Evolutionary conservation across 1,140 invertebrate species (phyloP), one percentile per base, ranked within the genome.

Genomic region (Diuraphis noxia): DNA sequence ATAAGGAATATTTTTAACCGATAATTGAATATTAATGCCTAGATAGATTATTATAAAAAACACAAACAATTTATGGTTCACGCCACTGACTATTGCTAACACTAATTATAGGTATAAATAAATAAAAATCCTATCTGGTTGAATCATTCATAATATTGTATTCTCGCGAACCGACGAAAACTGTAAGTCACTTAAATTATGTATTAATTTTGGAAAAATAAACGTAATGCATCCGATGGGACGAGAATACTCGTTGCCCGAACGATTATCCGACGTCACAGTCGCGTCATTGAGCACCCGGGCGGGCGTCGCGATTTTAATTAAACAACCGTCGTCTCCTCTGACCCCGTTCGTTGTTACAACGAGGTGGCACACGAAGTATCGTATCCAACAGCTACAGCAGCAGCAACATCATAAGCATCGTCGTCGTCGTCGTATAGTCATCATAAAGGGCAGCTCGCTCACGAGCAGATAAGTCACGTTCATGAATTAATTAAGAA

Each of bases 391-490:
- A 25, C 41, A 34, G 41, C 41, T 36, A 30, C 63, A 72, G 52
- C 34, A 38, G 77, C n/a, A 21, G 36, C 79, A 40, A 25, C 21
- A 30, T 17, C 72, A 36, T 21, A 21, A 38, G 77, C 36, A 34
- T 30, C 77, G 19, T 34, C n/a, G 17, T 77, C 30, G 72, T 79
- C 49, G 36, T 34, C 85, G 85, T n/a, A n/a, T 84, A 10, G 8
- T n/a, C 25, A 19, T 34, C 34, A 72, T 43, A 90, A 79, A 90
- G 88, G 88, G 88, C 72, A 90, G 36, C 88, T 46, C n/a, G 30
- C 88, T 90, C 88, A 77, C 88, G 88, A 90, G 88, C 88, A 21
- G 88, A 90, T 90, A 90, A 90, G 88, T 90, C 88, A 90, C 88
- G 88, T 90, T 90, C 81, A 90, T 90, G 88, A 90, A 90, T 90